Conservation (phyloP, 2,113 vertebrate genomes). For the Turnix velox region DNA sequence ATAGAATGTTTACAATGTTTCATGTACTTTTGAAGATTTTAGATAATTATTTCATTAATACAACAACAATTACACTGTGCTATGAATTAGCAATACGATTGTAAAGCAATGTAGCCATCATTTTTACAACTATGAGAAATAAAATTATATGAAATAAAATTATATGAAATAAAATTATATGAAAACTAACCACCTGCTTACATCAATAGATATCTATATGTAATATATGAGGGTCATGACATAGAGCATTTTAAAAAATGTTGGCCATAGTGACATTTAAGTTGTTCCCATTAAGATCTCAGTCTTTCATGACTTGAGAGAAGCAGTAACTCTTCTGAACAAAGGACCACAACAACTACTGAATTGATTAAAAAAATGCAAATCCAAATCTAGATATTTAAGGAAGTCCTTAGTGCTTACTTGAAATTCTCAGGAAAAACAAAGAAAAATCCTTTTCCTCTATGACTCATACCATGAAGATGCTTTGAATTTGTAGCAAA, state of each 20-base stretch:
- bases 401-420: not conserved
- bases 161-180: not conserved
- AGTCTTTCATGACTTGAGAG: not conserved
- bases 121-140: not conserved
- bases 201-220: not conserved
- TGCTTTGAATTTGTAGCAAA: not conserved
- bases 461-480: rapidly evolving
- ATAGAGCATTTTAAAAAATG: not conserved
- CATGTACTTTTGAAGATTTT: not conserved
- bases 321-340: not conserved
- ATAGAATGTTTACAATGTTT: not conserved
- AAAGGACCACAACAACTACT: not conserved
- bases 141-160: too few relatives aligned
- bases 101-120: not conserved
- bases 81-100: not conserved
- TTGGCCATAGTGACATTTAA: not conserved
- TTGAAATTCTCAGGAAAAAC: not conserved
- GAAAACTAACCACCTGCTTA: not conserved
- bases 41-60: not conserved
- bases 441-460: not conserved
- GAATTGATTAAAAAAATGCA: not conserved
- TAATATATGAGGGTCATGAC: not conserved
- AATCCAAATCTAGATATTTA: not conserved
- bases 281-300: not conserved
- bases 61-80: not conserved